Percentiles rank a stretch among this genome's conserved stretches.
These are phyloP conservation scores for Metridium senile DNA, from an alignment of 92 coral and sea anemone genomes.

Conservation along the genomic window DNA sequence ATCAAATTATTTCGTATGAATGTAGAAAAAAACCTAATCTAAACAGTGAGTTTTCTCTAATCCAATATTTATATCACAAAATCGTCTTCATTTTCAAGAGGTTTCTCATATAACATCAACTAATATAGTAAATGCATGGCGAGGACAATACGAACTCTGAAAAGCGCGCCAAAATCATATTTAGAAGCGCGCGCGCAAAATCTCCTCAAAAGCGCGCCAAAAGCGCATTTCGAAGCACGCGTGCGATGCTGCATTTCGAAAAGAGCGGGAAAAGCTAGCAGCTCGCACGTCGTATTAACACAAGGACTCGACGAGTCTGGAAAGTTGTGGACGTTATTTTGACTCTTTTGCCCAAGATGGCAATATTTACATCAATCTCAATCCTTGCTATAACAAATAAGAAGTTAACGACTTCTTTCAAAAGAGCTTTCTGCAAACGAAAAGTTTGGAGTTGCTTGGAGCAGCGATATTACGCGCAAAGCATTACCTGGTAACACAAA, in stretches of 20 bases:
- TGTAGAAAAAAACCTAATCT: constrained; percentile 11
- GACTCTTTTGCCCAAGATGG: neutral
- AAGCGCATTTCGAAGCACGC: neutral
- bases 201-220: neutral
- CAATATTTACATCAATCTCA: no score
- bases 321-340: neutral
- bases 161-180: neutral
- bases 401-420: no score
- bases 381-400: no score
- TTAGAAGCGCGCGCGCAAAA: neutral
- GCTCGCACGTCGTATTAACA: no score
- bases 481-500: neutral
- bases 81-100: constrained; percentile 16
- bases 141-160: neutral
- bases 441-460: no score
- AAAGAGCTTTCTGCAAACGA: no score
- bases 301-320: no score
- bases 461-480: no score
- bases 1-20: constrained; percentile 31
- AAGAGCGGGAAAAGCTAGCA: neutral
- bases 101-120: neutral
- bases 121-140: neutral
- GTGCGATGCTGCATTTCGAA: neutral
- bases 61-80: neutral
- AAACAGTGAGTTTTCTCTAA: neutral